Percentiles rank a stretch among this genome's conserved stretches.
Evolutionary conservation across 2,797 vertebrate genomes (phyloP).

Genomic region (Vultur gryphus): DNA sequence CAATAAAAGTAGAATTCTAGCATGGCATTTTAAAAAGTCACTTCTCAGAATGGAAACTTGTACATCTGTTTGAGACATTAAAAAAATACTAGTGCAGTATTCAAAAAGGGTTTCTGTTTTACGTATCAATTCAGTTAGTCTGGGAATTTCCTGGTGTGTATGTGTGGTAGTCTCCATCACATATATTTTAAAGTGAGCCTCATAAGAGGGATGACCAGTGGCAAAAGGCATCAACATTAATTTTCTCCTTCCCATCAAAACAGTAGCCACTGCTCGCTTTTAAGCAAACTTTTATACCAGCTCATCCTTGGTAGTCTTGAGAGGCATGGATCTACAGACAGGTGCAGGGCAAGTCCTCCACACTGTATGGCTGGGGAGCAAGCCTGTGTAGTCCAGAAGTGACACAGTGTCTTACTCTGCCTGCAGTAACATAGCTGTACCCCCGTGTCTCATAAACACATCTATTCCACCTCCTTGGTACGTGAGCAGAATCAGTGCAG

Average conservation of each 20-base stretch:
- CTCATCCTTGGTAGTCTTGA: background rate
- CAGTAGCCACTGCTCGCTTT: background rate
- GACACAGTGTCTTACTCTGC: background rate
- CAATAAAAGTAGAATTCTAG: background rate
- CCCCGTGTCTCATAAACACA: fast-evolving
- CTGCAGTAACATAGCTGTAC: fast-evolving
- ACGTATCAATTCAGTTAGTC: background rate
- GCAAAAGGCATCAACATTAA: background rate
- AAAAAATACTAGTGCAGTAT: background rate
- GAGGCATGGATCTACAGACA: background rate
- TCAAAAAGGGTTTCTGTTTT: background rate
- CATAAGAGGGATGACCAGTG: background rate
- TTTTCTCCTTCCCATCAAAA: background rate
- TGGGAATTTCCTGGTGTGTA: background rate
- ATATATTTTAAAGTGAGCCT: background rate
- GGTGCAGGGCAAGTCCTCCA: background rate
- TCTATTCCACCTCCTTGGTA: background rate
- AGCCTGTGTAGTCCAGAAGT: background rate
- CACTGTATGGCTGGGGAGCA: background rate
- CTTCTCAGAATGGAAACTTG: background rate
- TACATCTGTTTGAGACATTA: background rate
- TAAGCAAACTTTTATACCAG: background rate
- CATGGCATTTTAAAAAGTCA: background rate
- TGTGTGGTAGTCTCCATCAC: background rate
- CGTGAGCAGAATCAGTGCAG: fast-evolving